Base-by-base conservation (phyloP, 1,140 invertebrate species). In the Nixonia krombeini region DNA sequence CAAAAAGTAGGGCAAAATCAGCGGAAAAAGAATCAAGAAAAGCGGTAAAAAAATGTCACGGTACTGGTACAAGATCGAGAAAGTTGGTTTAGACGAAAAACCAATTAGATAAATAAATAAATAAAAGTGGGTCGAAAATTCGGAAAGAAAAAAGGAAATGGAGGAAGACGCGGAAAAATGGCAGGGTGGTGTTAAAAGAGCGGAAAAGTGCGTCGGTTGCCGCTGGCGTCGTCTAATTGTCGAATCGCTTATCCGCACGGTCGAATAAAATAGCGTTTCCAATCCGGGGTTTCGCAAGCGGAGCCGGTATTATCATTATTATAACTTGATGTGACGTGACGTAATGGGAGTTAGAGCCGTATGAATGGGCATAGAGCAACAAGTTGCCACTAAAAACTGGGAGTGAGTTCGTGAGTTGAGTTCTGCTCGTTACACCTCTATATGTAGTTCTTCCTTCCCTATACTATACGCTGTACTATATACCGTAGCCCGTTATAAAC, bases 371-470 rank as follows among this genome's bases (percentile, higher is more conserved):
- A 82, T 81, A 80, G 78, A 82, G 82, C 82, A 84, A 84, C 82
- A 84, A 84, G 82, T 85, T 85, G 83, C 84, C 79, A 85, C 82
- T 85, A 85, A 85, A 85, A 85, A 85, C 82, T 84, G 82, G 76
- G 82, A 85, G 82, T 83, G 83, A 84, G 84, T 85, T 85, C 78
- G 82, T 85, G 83, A 85, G 84, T 85, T 79, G 83, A 85, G 83
- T 85, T 85, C 81, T 85, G 82, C 81, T 85, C 84, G 84, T 85
- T 85, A 85, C 82, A 85, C 82, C 77, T 85, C 82, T 84, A 83
- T 85, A 85, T 85, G 81, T 85, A 83, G 76, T 84, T 84, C 83
- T 84, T 84, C 81, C 82, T 83, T 85, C 77, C 82, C 81, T 80
- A 79, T 81, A 81, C 82, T 84, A 78, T 80, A 79, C 77, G 72